Evolutionary conservation across 2,797 vertebrate genomes (phyloP), one percentile per base, ranked within the genome.

Genomic region (Bucorvus abyssinicus): DNA sequence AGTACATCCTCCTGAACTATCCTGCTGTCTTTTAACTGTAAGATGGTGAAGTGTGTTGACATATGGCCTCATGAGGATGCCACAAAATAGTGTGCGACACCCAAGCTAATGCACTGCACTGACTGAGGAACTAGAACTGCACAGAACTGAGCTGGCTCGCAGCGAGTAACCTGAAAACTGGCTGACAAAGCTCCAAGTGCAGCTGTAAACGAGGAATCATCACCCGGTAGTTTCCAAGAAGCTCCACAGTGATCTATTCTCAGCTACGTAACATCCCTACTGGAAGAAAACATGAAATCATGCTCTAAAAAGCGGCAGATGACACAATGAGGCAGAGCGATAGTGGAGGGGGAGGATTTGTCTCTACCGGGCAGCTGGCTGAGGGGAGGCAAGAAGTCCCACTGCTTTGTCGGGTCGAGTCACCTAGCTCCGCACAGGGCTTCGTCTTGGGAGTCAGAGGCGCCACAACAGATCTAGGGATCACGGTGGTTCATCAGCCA

Each of bases 291-390:
- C 52, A 34, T 34, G 52, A 82, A 71, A 65, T 65, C 74, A 59
- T 32, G 32, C 42, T 57, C 77, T 69, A 40, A 47, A n/a, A 57
- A 81, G 53, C 24, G 34, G 57, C n/a, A 42, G 65, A 45, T 53
- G 65, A 42, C 20, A 45, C 11, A 30, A 20, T 2, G 3, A 0
- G 0, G 36, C 0, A 0, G 7, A 26, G 56, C 0, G 1, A 20
- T 24, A 24, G 19, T 7, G 3, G 24, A 52, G 52, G 32, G 59
- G 61, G 21, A 38, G 57, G 47, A 30, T 26, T 59, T 29, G 16
- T 38, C 0, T 0, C 29, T 65, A 47, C 30, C 44, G 32, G 22
- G 63, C 40, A 14, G 7, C 6, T 32, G 52, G 61, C 4, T 1
- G 10, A 22, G 18, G 18, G 18, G 59, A 71, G 18, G 13, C 14